A percentile compares a stretch with the other conserved stretches of the same genome.
These are phyloP conservation scores for Aphis craccivora DNA, from an alignment of 1,140 invertebrate species.

Conservation along the genomic window DNA sequence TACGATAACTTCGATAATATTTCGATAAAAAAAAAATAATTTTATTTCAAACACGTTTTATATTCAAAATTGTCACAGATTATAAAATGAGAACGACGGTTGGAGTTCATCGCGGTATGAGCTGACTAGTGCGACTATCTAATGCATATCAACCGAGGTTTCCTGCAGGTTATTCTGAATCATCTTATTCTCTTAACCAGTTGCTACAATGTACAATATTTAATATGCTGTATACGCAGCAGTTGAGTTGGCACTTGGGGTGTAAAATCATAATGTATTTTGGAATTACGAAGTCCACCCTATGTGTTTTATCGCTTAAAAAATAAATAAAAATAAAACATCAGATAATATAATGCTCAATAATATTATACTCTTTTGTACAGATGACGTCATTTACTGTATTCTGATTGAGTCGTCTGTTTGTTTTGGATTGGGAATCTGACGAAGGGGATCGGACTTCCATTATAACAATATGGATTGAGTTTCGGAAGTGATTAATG, in stretches of 20 bases:
- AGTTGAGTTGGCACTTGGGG: constrained; percentile 1
- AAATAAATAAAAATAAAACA: constrained; percentile 49
- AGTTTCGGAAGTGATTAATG: constrained; percentile 45
- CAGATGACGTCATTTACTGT: constrained; percentile 37
- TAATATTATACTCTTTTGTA: constrained; percentile 41
- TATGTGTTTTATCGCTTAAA: neutral
- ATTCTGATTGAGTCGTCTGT: constrained; percentile 55
- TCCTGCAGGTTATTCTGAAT: neutral
- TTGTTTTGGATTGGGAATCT: constrained; percentile 40
- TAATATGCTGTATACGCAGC: neutral
- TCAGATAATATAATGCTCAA: constrained; percentile 30
- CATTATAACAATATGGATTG: constrained; percentile 36
- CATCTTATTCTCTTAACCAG: neutral
- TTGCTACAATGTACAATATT: neutral
- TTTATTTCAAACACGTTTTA: constrained; percentile 23
- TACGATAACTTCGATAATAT: neutral
- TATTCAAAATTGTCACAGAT: neutral
- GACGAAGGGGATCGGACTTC: constrained; percentile 22
- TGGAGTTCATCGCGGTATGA: neutral
- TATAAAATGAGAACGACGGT: neutral
- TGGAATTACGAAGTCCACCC: neutral
- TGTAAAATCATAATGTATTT: constrained; percentile 32
- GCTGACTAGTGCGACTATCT: neutral
- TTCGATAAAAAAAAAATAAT: neutral
- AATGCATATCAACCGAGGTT: neutral